Evolutionary conservation across 2,888 invertebrate species (phyloP).

Genomic region (Lithophane leautieri): DNA sequence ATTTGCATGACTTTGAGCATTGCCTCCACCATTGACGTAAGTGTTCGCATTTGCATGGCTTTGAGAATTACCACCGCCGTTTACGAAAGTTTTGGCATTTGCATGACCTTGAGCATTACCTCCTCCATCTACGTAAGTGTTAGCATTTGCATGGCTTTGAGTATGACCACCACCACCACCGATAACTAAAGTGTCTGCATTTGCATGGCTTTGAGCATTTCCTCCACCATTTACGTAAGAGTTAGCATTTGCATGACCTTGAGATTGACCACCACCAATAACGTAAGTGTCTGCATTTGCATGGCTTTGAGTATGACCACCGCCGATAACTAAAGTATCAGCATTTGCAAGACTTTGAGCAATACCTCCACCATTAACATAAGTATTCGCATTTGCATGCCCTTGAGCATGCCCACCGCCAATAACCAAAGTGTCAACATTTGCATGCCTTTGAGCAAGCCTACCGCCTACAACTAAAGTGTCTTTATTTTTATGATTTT

Average conservation of each 20-base stretch:
- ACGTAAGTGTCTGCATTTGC: neutral
- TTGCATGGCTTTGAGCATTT: neutral
- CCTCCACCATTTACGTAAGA: neutral
- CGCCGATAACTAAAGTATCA: fast-evolving
- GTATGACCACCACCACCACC: neutral
- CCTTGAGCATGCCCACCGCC: neutral
- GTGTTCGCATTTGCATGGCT: neutral
- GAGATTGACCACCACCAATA: fast-evolving
- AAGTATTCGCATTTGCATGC: neutral
- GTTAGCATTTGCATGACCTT: neutral
- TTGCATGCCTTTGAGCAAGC: neutral
- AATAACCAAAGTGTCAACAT: neutral
- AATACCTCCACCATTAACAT: neutral
- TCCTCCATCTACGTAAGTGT: neutral
- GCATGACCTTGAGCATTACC: neutral
- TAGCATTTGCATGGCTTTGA: neutral
- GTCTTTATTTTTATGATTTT: neutral
- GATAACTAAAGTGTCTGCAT: neutral
- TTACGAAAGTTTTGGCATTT: neutral
- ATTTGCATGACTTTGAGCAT: neutral
- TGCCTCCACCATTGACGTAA: neutral
- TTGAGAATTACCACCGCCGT: neutral
- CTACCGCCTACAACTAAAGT: fast-evolving
- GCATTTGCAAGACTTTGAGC: neutral
- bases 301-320: fast-evolving